Base-by-base conservation (phyloP, 1,140 invertebrate species). In the Asobara japonica region DNA sequence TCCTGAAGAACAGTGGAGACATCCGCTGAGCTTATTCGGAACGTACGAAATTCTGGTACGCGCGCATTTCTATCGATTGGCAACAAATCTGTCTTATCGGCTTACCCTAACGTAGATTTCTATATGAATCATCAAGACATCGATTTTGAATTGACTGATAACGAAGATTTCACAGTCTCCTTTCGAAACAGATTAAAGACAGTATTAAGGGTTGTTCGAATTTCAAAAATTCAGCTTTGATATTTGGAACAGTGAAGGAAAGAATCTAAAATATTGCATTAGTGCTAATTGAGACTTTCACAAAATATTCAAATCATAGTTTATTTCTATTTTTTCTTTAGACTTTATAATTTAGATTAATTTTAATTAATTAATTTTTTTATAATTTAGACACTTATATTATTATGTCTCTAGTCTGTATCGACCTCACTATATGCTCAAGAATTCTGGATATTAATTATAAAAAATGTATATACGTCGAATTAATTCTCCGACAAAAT, bases 351-450 rank as follows among this genome's bases (percentile, higher is more conserved):
- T n/a, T n/a, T n/a, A n/a, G n/a, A n/a, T n/a, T n/a, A n/a, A n/a
- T n/a, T 31, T 29, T 18, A 65, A 65, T 65, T 62, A 18, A 45
- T 8, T 10, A 8, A 45, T 45, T 6, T 45, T 8, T 8, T 29
- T 62, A 65, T 30, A 65, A 3, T 29, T 3, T 4, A 45, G n/a
- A 45, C 41, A 45, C n/a, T n/a, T n/a, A n/a, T 16, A n/a, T 8
- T 3, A 45, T 25, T 20, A 36, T 22, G 65, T 66, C 41, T 68
- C 65, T 68, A 51, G 41, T 51, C 65, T 48, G 36, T 48, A n/a
- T 45, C 69, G 69, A 71, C n/a, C 11, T 20, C 11, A 56, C 48
- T 33, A 69, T 51, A 51, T 69, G 45, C 67, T 69, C 67, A 69
- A 69, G n/a, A 56, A 60, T 69, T 69, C 67, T 56, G 27, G 45